A percentile compares a stretch with the other conserved stretches of the same genome.
These are phyloP conservation scores for Sigmodon hispidus DNA, from an alignment of 2,113 vertebrate species.

Conservation along the genomic window DNA sequence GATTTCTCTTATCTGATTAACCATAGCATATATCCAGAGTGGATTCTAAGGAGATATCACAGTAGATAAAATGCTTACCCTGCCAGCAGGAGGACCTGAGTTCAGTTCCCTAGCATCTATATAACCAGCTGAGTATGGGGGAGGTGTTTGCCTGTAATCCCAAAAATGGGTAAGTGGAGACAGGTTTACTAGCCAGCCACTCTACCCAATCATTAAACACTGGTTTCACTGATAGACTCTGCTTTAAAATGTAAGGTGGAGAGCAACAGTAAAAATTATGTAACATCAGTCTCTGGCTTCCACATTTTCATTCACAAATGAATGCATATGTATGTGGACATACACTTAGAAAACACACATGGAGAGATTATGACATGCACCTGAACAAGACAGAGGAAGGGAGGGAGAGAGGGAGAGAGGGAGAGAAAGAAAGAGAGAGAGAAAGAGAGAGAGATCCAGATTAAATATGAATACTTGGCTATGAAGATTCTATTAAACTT, in stretches of 20 bases:
- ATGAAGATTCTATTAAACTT: not conserved
- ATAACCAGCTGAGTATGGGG: not conserved
- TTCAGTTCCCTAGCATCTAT: not conserved
- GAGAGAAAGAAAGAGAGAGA: not conserved
- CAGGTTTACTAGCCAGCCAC: not conserved
- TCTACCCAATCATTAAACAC: not conserved
- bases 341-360: not conserved
- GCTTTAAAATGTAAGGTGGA: not conserved
- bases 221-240: not conserved
- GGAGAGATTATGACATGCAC: not conserved
- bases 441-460: not conserved
- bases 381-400: accelerated
- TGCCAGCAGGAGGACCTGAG: not conserved
- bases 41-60: not conserved
- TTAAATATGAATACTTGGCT: not conserved
- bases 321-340: not conserved
- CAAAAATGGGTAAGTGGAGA: not conserved
- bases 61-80: not conserved
- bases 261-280: not conserved
- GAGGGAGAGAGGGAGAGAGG: not conserved
- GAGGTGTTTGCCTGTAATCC: not conserved
- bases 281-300: not conserved
- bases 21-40: not conserved
- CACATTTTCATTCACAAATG: not conserved
- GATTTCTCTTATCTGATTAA: not conserved